phyloP scores from a whole-genome alignment of 2,888 invertebrate genomes.

The Nephrotoma flavescens region DNA sequence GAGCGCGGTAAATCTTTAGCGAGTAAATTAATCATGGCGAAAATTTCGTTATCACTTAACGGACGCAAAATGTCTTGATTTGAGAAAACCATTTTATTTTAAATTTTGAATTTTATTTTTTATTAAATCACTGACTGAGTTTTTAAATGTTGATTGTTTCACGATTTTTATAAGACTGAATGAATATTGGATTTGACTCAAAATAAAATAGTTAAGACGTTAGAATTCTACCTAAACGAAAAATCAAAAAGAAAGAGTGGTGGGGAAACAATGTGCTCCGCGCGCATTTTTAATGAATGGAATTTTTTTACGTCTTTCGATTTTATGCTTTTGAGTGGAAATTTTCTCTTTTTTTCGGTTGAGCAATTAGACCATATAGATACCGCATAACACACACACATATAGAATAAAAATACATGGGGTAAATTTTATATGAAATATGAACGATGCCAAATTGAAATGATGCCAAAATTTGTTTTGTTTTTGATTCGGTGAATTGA shows the following conservation, averaged over 20 bases:
- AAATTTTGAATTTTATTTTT: not conserved
- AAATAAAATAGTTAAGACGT: not conserved
- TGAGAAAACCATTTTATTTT: not conserved
- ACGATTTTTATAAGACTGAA: not conserved
- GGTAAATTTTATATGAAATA: not conserved
- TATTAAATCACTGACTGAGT: not conserved
- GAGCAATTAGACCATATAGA: not conserved
- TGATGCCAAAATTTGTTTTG: not conserved
- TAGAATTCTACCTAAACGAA: not conserved
- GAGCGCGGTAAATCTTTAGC: not conserved
- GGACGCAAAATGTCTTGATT: not conserved
- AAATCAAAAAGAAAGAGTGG: not conserved
- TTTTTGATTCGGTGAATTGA: not conserved
- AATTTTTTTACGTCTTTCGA: not conserved
- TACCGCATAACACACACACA: too few relatives aligned
- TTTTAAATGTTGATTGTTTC: not conserved
- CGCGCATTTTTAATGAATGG: not conserved
- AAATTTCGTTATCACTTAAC: not conserved
- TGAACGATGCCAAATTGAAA: not conserved
- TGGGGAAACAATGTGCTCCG: not conserved
- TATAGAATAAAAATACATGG: not conserved
- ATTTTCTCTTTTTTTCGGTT: not conserved
- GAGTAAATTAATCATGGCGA: not conserved
- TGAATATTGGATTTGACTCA: not conserved
- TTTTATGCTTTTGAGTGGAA: not conserved